Percentiles rank a stretch among this genome's conserved stretches.
Conservation (phyloP, 2,888 invertebrate genomes). For the Lasioglossum vierecki region DNA sequence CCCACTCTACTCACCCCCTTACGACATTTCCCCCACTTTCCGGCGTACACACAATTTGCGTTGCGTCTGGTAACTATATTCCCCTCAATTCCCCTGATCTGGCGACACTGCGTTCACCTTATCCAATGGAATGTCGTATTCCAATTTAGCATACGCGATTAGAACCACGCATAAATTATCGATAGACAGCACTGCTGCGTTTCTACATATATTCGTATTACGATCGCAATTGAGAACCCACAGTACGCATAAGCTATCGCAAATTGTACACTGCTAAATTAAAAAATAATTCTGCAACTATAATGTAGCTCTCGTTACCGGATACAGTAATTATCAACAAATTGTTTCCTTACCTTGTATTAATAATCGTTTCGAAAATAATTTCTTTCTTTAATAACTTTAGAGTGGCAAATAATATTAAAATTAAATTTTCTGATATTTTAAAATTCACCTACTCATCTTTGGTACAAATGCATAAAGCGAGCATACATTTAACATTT, state of each 20-base stretch:
- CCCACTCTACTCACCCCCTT: too few relatives aligned
- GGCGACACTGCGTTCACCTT: not conserved
- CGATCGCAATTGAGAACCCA: not conserved
- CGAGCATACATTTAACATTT: not conserved
- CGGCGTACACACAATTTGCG: too few relatives aligned
- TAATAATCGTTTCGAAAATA: not conserved
- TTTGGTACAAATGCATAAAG: not conserved
- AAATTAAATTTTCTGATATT: not conserved
- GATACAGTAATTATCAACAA: not conserved
- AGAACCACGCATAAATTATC: not conserved
- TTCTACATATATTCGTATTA: not conserved
- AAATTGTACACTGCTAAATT: not conserved
- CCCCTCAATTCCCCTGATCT: too few relatives aligned
- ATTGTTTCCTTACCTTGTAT: not conserved
- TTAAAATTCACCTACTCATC: not conserved
- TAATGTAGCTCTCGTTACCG: not conserved
- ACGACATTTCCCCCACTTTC: too few relatives aligned
- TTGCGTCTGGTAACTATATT: too few relatives aligned
- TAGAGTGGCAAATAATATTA: not conserved
- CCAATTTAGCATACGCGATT: not conserved
- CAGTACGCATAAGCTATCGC: not conserved
- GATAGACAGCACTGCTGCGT: not conserved
- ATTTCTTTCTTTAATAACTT: not conserved
- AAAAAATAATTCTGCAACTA: slow-evolving; percentile 25
- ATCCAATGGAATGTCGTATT: not conserved